phyloP scores from a whole-genome alignment of 1,140 invertebrate species.

The Drosophila paulistorum region DNA sequence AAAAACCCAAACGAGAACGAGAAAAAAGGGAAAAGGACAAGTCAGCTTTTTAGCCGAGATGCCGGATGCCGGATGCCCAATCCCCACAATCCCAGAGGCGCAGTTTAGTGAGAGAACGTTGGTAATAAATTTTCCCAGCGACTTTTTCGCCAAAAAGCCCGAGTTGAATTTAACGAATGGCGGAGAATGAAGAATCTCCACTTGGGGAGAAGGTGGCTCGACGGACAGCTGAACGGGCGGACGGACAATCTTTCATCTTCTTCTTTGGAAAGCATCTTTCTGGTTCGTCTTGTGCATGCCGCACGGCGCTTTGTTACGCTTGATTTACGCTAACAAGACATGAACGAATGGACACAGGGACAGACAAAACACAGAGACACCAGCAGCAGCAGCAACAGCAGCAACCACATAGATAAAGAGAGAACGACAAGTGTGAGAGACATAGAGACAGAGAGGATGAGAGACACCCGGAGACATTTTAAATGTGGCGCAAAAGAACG shows the following conservation, averaged over 20 bases:
- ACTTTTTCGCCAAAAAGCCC: conserved; percentile 51
- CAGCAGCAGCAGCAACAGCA: too few relatives aligned
- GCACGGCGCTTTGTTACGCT: conserved; percentile 75
- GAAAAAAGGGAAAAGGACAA: conserved; percentile 37
- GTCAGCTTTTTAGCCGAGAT: conserved; percentile 14
- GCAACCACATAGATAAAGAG: conserved; percentile 10
- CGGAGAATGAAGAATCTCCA: background rate
- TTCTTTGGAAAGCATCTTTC: conserved; percentile 29
- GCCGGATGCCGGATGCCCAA: conserved; percentile 33
- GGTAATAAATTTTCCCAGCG: conserved; percentile 66
- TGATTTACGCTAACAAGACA: conserved; percentile 82
- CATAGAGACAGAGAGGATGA: conserved; percentile 14
- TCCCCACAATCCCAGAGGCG: conserved; percentile 62
- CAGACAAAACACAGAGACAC: conserved; percentile 40
- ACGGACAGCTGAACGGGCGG: background rate
- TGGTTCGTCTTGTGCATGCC: conserved; percentile 42
- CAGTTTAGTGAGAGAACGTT: conserved; percentile 70
- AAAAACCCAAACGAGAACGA: background rate
- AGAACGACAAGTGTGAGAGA: background rate
- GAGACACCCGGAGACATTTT: conserved; percentile 75
- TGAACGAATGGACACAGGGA: conserved; percentile 74
- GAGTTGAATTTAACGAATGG: conserved; percentile 48
- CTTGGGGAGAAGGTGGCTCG: conserved; percentile 16
- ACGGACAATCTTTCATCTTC: background rate
- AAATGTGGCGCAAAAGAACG: conserved; percentile 80